Conservation (phyloP, 2,888 invertebrate species). For the Hirtodrosophila cameraria region DNA sequence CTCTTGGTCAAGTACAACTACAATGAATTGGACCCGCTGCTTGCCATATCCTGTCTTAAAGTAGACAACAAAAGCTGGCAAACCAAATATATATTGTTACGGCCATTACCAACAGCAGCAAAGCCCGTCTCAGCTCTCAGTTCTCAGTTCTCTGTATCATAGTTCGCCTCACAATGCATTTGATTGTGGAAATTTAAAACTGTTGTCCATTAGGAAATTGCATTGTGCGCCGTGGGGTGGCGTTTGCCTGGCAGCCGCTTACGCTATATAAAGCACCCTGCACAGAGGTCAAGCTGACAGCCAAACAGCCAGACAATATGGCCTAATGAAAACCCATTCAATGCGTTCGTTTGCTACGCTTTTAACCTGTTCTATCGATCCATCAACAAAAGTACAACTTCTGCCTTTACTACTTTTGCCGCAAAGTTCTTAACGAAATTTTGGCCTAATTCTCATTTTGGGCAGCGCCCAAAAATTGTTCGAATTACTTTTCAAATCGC, state of each 20-base stretch:
- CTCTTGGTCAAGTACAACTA: conserved; percentile 5
- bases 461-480: no score
- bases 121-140: no score
- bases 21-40: no score
- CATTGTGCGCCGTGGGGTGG: no score
- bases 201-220: conserved; percentile 67
- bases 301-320: conserved; percentile 18
- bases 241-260: no score
- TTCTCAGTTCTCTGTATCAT: conserved; percentile 12
- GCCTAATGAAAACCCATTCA: conserved; percentile 37
- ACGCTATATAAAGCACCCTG: conserved; percentile 4
- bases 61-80: conserved; percentile 1
- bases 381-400: conserved; percentile 8
- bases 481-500: no score
- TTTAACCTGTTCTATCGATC: conserved; percentile 27
- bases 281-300: conserved; percentile 40
- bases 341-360: background rate
- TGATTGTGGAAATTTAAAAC: conserved; percentile 61
- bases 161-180: conserved; percentile 54
- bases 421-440: conserved; percentile 13
- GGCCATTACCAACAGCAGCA: conserved; percentile 23
- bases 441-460: background rate
- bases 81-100: conserved; percentile 30
- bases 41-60: background rate
- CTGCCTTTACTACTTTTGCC: conserved; percentile 10